Evolutionary conservation across 2,797 vertebrate genomes (phyloP), one percentile per base, ranked within the genome.

Genomic region (Platyrinchus mystaceus): DNA sequence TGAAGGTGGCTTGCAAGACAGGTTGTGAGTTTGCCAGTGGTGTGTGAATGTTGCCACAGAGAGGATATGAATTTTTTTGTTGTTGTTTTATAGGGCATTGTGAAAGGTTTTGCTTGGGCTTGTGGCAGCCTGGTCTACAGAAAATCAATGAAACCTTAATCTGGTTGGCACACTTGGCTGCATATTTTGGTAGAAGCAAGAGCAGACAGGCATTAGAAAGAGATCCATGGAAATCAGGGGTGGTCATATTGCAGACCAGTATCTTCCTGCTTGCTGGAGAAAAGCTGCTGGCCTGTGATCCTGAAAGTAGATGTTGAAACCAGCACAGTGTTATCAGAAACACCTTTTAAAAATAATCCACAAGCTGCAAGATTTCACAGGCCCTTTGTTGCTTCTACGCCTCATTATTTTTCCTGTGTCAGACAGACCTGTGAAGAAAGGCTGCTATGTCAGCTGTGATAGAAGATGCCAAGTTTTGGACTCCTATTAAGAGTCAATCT

Each of bases 191-290:
- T 36, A 56, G 37, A 60, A 84, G 11, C 37, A 75, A 49, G 37
- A 60, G 32, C 15, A 88, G 68, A 30, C 21, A 59, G 68, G 17
- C 6, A 7, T 30, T 58, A 15, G 19, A 24, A 37, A 39, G 55
- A 58, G 74, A 63, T 56, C 24, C 7, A 1, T 41, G 52, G 73
- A 47, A 84, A 64, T 68, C 28, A 68, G n/a, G 28, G 55, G 9
- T 16, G 3, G 10, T 73, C 21, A 0, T 46, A 7, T 5, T 52
- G 67, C 67, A 68, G 28, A 43, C 12, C n/a, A 34, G 0, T 13
- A 36, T 60, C 22, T 87, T 89, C 41, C 9, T n/a, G 18, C 52
- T 70, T 84, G 77, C 66, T 85, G 39, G 26, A 49, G 41, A 49
- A 49, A 62, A 77, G 11, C 41, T 69, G 43, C 24, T 70, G 67